A percentile compares a stretch with the other conserved stretches of the same genome.
Conservation (phyloP, 2,113 vertebrate species). For the Calyptommatus sinebrachiatus region DNA sequence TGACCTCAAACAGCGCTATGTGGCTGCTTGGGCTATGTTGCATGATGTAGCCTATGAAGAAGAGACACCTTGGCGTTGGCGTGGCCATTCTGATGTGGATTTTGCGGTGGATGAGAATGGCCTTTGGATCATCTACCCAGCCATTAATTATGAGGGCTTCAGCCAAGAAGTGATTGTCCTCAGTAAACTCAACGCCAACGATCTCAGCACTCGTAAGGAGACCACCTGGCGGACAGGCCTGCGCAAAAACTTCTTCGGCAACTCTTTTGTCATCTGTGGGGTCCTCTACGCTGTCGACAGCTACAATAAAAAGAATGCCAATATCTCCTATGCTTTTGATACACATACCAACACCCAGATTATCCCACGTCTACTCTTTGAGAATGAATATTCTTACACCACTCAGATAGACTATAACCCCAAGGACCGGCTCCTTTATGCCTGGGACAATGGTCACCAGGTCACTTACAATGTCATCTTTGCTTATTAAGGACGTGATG, state of each 20-base stretch:
- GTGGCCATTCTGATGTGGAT: constrained; percentile 87
- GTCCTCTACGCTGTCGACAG: constrained; percentile 95
- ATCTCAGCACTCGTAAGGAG: constrained; percentile 91
- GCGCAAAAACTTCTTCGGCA: constrained; percentile 85
- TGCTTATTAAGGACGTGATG: constrained; percentile 78
- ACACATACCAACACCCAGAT: constrained; percentile 98
- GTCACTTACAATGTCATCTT: constrained; percentile 93
- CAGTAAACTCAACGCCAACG: constrained; percentile 84
- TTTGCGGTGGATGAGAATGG: constrained; percentile 93
- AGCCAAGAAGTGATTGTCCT: constrained; percentile 91
- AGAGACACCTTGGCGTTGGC: constrained; percentile 86
- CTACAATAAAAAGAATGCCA: constrained; percentile 84
- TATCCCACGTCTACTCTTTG: constrained; percentile 89
- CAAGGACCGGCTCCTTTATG: constrained; percentile 89
- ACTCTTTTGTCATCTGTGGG: constrained; percentile 94
- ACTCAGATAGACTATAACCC: constrained; percentile 98
- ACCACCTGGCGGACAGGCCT: constrained; percentile 94
- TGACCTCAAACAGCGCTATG: constrained; percentile 82
- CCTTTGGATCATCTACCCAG: constrained; percentile 93
- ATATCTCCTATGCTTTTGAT: constrained; percentile 94
- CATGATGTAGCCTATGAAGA: constrained; percentile 87
- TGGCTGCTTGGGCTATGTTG: constrained; percentile 93
- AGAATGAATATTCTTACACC: constrained; percentile 89
- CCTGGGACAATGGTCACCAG: constrained; percentile 97
- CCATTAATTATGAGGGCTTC: constrained; percentile 89